These are phyloP conservation scores for Syngnathoides biaculeatus DNA, from an alignment of 2,113 vertebrate species.

Conservation along the genomic window DNA sequence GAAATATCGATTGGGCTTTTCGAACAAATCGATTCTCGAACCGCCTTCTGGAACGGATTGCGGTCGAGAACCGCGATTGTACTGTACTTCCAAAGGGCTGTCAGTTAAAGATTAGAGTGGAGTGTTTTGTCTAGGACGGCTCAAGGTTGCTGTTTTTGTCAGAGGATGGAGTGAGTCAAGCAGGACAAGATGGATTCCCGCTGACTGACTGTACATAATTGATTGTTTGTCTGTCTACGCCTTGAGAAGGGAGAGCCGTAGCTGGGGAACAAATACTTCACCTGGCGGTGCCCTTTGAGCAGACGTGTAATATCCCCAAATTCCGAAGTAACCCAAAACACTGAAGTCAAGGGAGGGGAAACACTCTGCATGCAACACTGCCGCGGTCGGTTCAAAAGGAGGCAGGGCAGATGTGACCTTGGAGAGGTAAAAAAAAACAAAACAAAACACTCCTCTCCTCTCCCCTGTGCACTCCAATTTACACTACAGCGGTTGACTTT, in stretches of 20 bases:
- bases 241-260: conserved; percentile 45
- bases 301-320: conserved; percentile 24
- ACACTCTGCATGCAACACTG: neutral
- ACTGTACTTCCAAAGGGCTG: neutral
- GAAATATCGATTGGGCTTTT: too few relatives aligned
- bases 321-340: conserved; percentile 30
- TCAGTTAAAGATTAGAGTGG: conserved; percentile 2
- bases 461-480: conserved; percentile 18
- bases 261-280: conserved; percentile 31
- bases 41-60: too few relatives aligned
- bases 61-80: too few relatives aligned
- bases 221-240: conserved; percentile 73
- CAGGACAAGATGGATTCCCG: conserved; percentile 43
- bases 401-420: conserved; percentile 56
- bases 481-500: conserved; percentile 13
- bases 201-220: conserved; percentile 72
- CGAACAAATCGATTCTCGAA: too few relatives aligned
- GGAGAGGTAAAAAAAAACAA: conserved; percentile 18
- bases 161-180: conserved; percentile 30
- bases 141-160: conserved; percentile 9
- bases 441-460: too few relatives aligned
- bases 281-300: conserved; percentile 7
- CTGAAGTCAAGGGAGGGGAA: conserved; percentile 10
- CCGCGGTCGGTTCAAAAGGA: neutral
- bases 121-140: conserved; percentile 23